A percentile compares a stretch with the other conserved stretches of the same genome.
These are phyloP conservation scores for Phalacrocorax brasilianus DNA, from an alignment of 2,113 vertebrate species.

Conservation along the genomic window DNA sequence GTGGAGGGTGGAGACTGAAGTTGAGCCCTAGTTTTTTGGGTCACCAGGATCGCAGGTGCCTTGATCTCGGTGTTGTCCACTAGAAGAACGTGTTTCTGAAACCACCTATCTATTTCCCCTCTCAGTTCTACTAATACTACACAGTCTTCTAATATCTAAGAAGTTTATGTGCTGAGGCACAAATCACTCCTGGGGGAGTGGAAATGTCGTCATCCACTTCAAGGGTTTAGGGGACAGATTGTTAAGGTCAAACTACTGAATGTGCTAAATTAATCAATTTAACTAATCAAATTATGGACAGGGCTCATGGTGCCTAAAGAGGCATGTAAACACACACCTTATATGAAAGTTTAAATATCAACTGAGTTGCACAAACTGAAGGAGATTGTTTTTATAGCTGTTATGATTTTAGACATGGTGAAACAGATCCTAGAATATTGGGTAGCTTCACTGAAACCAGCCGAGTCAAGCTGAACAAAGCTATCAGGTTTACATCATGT, in stretches of 20 bases:
- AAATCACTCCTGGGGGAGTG: not conserved
- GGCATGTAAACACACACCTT: not conserved
- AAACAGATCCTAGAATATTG: not conserved
- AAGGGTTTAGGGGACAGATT: not conserved
- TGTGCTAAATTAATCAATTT: not conserved
- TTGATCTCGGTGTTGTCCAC: too few relatives aligned
- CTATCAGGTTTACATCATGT: not conserved
- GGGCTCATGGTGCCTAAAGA: not conserved
- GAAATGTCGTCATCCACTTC: not conserved
- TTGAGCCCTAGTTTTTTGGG: too few relatives aligned
- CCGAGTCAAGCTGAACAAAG: accelerated
- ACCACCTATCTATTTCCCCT: too few relatives aligned
- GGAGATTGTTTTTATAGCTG: not conserved
- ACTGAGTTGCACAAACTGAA: not conserved
- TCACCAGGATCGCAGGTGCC: too few relatives aligned
- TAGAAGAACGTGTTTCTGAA: too few relatives aligned
- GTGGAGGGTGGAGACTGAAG: too few relatives aligned
- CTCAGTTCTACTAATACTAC: too few relatives aligned
- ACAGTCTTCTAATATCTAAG: too few relatives aligned
- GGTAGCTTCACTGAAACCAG: not conserved
- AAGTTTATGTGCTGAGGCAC: accelerated
- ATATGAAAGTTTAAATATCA: not conserved
- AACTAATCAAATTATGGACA: not conserved
- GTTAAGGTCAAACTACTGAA: not conserved
- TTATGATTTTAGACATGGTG: accelerated